Evolutionary conservation across 2,888 invertebrate genomes (phyloP), one percentile per base, ranked within the genome.

Genomic region (Phalangium opilio): DNA sequence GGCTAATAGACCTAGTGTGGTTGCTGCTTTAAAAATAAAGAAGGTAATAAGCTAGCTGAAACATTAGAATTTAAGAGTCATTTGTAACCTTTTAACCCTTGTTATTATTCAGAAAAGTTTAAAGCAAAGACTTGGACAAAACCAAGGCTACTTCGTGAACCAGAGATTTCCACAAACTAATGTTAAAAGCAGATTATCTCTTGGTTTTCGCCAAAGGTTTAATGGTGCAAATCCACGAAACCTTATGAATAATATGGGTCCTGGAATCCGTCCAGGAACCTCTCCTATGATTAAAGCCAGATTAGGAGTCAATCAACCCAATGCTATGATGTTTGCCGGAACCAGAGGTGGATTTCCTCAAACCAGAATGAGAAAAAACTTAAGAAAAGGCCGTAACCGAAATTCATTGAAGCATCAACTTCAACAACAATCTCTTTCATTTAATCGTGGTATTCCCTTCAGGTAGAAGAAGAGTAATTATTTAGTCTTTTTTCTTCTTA

Each of bases 1-100:
- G 69, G 70, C 70, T 39, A 67, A 68, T 50, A 59, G 71, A 48
- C 71, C 71, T 3, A 61, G 66, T 33, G 69, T 70, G 1, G 63
- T 66, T 49, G 68, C 68, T 21, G 68, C 68, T 32, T 56, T 67
- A 12, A 60, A 60, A 42, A 43, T 64, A 3, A 65, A 65, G 49
- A 63, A 64, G 61, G 38, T 38, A 15, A n/a, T 15, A 7, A 27
- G 27, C n/a, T 27, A 27, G 27, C 27, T 27, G n/a, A n/a, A n/a
- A n/a, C n/a, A n/a, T n/a, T n/a, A n/a, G n/a, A n/a, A n/a, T n/a
- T n/a, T n/a, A n/a, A n/a, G n/a, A n/a, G n/a, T n/a, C n/a, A n/a
- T n/a, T n/a, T n/a, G n/a, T n/a, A n/a, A n/a, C n/a, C n/a, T n/a
- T n/a, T n/a, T n/a, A n/a, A n/a, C n/a, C n/a, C n/a, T n/a, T n/a